Percentiles rank a stretch among this genome's conserved stretches.
These are phyloP conservation scores for Rostratula benghalensis DNA, from an alignment of 2,113 vertebrate species.

Conservation along the genomic window DNA sequence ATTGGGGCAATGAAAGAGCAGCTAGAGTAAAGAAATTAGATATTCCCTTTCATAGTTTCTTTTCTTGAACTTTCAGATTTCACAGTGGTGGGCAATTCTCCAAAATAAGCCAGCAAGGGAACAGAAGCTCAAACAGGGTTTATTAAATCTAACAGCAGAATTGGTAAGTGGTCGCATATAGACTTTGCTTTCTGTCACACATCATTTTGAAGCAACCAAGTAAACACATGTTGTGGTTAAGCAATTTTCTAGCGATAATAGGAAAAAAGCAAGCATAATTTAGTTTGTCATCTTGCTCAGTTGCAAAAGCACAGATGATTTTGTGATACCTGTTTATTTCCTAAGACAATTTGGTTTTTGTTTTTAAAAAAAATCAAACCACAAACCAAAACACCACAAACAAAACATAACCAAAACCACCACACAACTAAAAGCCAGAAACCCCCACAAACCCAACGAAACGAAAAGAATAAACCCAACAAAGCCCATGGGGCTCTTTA, in stretches of 20 bases:
- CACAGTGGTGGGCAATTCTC: not conserved
- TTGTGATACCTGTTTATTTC: not conserved
- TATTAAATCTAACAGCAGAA: slow-evolving; percentile 12
- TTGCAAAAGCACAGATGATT: not conserved
- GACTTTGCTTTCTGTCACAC: not conserved
- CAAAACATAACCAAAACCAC: not conserved
- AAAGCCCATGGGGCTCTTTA: not conserved
- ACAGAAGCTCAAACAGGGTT: slow-evolving; percentile 31
- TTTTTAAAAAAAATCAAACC: too few relatives aligned
- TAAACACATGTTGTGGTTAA: not conserved
- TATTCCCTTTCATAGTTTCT: slow-evolving; percentile 56
- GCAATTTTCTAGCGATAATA: not conserved
- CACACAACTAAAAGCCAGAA: not conserved
- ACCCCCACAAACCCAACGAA: not conserved
- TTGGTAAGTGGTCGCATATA: not conserved
- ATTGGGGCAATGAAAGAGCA: slow-evolving; percentile 41
- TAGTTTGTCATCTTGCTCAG: not conserved
- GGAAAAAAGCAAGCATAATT: not conserved
- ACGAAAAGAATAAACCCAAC: not conserved
- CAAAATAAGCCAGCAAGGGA: slow-evolving; percentile 11
- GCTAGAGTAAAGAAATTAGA: slow-evolving; percentile 43
- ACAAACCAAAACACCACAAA: not conserved
- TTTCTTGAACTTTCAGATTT: slow-evolving; percentile 52
- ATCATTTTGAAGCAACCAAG: not conserved
- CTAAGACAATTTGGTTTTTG: not conserved